Evolutionary conservation across 2,113 vertebrate genomes (phyloP).

Genomic region (Corvus cornix): DNA sequence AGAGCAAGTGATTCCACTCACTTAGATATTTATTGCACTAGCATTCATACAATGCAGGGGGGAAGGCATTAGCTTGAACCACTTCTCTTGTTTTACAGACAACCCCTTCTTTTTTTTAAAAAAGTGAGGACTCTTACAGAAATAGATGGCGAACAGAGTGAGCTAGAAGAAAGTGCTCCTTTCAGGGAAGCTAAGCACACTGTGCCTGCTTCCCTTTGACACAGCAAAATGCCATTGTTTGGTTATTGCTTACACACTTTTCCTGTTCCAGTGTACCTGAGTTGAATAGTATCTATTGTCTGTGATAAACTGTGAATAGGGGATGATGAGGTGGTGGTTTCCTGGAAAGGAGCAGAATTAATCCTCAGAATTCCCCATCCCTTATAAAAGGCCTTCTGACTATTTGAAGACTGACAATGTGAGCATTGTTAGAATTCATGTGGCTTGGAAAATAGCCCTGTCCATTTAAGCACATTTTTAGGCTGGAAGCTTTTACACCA

Average conservation of each 20-base stretch:
- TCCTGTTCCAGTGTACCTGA: neutral
- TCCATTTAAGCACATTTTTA: slow-evolving; percentile 10
- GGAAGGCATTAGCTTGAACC: neutral
- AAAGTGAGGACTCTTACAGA: neutral
- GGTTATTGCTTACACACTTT: neutral
- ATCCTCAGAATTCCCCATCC: neutral
- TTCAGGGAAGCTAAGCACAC: neutral
- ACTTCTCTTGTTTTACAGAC: neutral
- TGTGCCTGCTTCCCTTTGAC: neutral
- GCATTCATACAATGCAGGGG: neutral
- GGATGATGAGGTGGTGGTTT: neutral
- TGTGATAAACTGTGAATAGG: neutral
- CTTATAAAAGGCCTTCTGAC: neutral
- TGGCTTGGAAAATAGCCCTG: neutral
- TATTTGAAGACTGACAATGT: neutral
- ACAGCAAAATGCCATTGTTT: neutral
- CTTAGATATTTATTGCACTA: neutral
- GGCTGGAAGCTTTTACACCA: slow-evolving; percentile 10
- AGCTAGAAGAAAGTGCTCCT: neutral
- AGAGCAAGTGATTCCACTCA: neutral
- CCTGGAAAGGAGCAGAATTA: neutral
- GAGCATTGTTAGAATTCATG: neutral
- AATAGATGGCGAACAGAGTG: neutral
- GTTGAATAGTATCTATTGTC: neutral
- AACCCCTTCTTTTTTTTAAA: neutral